phyloP scores from a whole-genome alignment of 2,888 invertebrate genomes.

The Melanchra persicariae region DNA sequence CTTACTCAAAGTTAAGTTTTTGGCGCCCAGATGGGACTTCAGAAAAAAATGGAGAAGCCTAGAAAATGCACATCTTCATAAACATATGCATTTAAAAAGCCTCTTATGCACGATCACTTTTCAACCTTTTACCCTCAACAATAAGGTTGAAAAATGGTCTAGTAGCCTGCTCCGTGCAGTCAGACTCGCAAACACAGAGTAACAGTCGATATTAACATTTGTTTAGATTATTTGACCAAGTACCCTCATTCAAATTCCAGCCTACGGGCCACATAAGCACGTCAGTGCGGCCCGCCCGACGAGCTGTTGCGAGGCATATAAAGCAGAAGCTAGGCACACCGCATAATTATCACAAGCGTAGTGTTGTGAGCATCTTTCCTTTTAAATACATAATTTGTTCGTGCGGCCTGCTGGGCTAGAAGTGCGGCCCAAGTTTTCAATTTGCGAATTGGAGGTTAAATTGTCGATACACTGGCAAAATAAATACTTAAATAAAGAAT shows the following conservation, averaged over 20 bases:
- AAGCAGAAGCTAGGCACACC: conserved; percentile 6
- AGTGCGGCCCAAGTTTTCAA: not conserved
- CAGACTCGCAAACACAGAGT: not conserved
- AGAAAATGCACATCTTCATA: not conserved
- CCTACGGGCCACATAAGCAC: not conserved
- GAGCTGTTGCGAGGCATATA: not conserved
- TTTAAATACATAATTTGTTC: not conserved
- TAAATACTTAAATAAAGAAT: conserved; percentile 10
- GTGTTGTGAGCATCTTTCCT: not conserved
- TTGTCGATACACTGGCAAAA: conserved; percentile 2
- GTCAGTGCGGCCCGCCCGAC: not conserved
- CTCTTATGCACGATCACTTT: not conserved
- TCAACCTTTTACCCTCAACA: not conserved
- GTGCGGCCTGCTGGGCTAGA: not conserved
- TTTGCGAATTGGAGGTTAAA: not conserved
- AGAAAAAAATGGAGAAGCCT: not conserved
- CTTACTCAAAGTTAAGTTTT: not conserved
- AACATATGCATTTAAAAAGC: not conserved
- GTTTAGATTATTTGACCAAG: not conserved
- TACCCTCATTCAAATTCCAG: not conserved
- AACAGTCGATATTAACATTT: not conserved
- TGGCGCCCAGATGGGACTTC: conserved; percentile 5
- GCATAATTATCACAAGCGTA: not conserved
- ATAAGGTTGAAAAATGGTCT: not conserved
- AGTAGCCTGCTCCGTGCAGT: not conserved